phyloP scores from a whole-genome alignment of 1,140 invertebrate species.

The Lasioglossum albipes region DNA sequence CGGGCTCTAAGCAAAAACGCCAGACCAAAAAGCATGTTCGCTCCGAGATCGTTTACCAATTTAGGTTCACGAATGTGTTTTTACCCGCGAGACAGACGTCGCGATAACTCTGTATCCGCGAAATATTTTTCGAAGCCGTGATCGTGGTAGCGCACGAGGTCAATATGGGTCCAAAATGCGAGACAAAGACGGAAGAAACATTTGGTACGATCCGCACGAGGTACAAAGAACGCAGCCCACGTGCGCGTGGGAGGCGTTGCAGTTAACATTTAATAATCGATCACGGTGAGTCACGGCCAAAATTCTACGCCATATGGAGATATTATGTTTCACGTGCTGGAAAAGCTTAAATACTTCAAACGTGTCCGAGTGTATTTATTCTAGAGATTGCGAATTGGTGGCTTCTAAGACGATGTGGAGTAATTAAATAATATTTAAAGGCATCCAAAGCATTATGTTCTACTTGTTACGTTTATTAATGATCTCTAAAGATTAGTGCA shows the following conservation, averaged over 20 bases:
- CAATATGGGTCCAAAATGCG: slow-evolving; percentile 15
- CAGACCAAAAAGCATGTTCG: neutral
- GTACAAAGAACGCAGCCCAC: neutral
- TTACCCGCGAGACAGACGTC: neutral
- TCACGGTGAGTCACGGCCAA: too few species aligned
- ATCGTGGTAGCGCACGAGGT: neutral
- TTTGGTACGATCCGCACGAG: neutral
- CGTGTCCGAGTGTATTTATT: too few species aligned
- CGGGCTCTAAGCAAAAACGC: neutral
- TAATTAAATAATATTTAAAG: too few species aligned
- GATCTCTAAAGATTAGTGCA: too few species aligned
- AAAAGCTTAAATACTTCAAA: too few species aligned
- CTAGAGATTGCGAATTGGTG: too few species aligned
- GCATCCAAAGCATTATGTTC: too few species aligned
- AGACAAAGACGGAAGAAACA: neutral
- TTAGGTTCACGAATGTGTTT: neutral
- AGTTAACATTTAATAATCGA: neutral
- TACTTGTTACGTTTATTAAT: too few species aligned
- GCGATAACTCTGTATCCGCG: neutral
- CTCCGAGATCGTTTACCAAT: neutral
- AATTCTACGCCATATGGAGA: too few species aligned
- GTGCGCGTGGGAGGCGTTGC: neutral
- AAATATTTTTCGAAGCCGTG: neutral
- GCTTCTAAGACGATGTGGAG: too few species aligned
- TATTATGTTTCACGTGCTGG: too few species aligned